Evolutionary conservation across 2,888 invertebrate genomes (phyloP), one percentile per base, ranked within the genome.

Genomic region (Melanotus villosus): DNA sequence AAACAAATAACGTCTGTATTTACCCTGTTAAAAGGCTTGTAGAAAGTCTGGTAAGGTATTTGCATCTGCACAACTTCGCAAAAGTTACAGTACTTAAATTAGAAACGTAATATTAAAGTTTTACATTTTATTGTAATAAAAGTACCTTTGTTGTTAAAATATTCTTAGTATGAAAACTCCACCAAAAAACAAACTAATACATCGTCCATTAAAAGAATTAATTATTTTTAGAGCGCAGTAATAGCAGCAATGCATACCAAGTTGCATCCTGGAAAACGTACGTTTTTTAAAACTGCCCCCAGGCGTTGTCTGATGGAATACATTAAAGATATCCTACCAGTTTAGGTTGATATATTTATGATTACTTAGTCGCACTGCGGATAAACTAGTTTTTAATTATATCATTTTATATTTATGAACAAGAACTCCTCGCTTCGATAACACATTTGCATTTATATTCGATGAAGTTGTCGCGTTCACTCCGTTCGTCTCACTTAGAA

Each of bases 311-410:
- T 47, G 47, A 47, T 47, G 23, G 47, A 47, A 47, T 47, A 47
- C 64, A 43, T 34, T 68, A 36, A 30, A 54, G n/a, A 52, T 32
- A 47, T 47, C 36, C 47, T 14, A 57, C 47, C 10, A 43, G 30
- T 57, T 56, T 56, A 41, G 9, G 23, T 19, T 64, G 45, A 64
- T 54, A 43, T 64, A 54, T 64, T 54, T 64, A 64, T 52, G 54
- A 47, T 60, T 47, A 47, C 47, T 47, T 47, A 36, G 45, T 47
- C 32, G 30, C 47, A 32, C 47, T 10, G 47, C 47, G 47, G 47
- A 60, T 45, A 60, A 60, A 60, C 60, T 47, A 60, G 60, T 47
- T 60, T 47, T 47, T 60, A 60, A 60, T 60, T 45, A 60, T 34
- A 60, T 47, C 43, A 56, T 56, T 56, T 12, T 23, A 23, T 47